Conservation (phyloP, 1,140 invertebrate species). For the Ooceraea biroi region DNA sequence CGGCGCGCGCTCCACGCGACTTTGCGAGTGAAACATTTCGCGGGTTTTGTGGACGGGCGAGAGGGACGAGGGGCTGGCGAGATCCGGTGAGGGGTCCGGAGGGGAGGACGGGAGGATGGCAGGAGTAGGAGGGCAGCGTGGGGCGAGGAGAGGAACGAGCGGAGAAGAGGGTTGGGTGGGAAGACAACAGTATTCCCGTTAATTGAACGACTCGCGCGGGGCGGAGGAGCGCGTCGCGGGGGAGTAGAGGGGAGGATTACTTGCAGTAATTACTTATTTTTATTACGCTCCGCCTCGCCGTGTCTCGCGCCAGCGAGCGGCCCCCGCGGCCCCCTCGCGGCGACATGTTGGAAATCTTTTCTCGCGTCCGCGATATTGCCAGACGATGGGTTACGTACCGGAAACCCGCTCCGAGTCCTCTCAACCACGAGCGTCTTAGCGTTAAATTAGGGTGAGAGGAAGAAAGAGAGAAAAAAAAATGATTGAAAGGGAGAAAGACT, state of each 20-base stretch:
- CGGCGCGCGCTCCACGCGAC: slow-evolving; percentile 73
- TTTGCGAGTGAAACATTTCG: slow-evolving; percentile 84
- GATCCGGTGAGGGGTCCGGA: too few species aligned
- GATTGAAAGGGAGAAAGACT: background rate
- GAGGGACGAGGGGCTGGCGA: slow-evolving; percentile 41
- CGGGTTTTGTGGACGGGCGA: slow-evolving; percentile 80
- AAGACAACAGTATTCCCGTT: slow-evolving; percentile 85
- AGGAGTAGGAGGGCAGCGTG: slow-evolving; percentile 38
- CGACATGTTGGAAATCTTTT: slow-evolving; percentile 60
- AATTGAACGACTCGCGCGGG: slow-evolving; percentile 85
- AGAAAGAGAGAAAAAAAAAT: background rate
- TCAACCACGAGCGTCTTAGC: slow-evolving; percentile 41
- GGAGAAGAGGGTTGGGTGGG: slow-evolving; percentile 74
- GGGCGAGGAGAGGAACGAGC: slow-evolving; percentile 59
- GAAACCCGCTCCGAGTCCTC: slow-evolving; percentile 38
- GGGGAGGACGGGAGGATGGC: slow-evolving; percentile 21
- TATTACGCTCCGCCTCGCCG: slow-evolving; percentile 83
- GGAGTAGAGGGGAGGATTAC: slow-evolving; percentile 79
- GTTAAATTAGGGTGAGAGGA: slow-evolving; percentile 43
- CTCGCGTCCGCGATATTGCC: slow-evolving; percentile 50
- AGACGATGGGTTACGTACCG: slow-evolving; percentile 38
- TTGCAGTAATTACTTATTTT: slow-evolving; percentile 86
- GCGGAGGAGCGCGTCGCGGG: slow-evolving; percentile 68
- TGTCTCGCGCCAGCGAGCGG: slow-evolving; percentile 56
- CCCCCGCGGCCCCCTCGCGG: slow-evolving; percentile 19